Evolutionary conservation across 2,888 invertebrate species (phyloP).

Genomic region (Onthophagus sagittarius): DNA sequence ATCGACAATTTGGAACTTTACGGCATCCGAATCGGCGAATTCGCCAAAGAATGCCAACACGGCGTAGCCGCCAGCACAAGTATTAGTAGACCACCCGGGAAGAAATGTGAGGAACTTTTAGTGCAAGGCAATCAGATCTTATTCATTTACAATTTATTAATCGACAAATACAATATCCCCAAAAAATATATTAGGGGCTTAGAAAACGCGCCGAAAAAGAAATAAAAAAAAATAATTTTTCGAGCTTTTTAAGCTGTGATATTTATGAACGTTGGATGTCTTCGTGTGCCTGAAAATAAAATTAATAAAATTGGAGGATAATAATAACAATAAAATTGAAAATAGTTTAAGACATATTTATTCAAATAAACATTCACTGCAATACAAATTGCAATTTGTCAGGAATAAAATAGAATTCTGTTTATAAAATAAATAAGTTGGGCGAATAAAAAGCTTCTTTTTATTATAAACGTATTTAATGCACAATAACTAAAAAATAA

Average conservation of each 20-base stretch:
- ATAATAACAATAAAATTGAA: background rate
- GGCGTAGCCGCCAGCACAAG: conserved; percentile 86
- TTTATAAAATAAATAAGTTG: background rate
- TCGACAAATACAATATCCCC: conserved; percentile 72
- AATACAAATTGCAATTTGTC: conserved; percentile 8
- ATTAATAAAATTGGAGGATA: background rate
- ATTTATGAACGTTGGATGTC: background rate
- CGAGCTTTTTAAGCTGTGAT: no score
- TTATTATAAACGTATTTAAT: conserved; percentile 17
- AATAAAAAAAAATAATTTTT: no score
- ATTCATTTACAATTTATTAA: conserved; percentile 44
- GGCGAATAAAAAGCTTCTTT: conserved; percentile 16
- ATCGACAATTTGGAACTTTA: conserved; percentile 85
- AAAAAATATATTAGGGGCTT: conserved; percentile 71
- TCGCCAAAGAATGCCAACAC: conserved; percentile 78
- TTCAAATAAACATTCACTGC: conserved; percentile 21
- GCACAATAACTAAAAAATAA: conserved; percentile 15
- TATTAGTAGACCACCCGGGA: conserved; percentile 68
- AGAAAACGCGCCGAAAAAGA: conserved; percentile 69
- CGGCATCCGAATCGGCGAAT: conserved; percentile 74
- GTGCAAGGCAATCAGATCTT: conserved; percentile 88
- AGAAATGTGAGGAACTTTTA: conserved; percentile 71
- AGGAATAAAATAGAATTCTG: conserved; percentile 11
- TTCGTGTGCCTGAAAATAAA: background rate
- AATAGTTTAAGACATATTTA: conserved; percentile 7